Conservation (phyloP, 2,113 vertebrate species). For the Pteropus alecto region DNA sequence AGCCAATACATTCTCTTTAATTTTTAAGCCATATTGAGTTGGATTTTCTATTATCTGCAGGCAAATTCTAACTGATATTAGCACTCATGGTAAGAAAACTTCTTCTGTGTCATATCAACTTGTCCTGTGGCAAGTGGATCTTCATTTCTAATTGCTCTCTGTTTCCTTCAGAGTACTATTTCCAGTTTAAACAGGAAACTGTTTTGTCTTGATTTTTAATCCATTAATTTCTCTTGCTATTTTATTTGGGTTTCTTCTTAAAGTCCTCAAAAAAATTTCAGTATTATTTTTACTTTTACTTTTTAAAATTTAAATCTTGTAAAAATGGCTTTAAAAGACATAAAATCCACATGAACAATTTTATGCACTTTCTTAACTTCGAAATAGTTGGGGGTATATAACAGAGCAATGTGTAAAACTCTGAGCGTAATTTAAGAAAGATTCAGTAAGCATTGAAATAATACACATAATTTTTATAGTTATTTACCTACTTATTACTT, state of each 20-base stretch:
- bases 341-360: neutral
- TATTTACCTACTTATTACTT: neutral
- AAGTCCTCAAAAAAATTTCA: neutral
- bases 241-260: neutral
- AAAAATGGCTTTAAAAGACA: neutral
- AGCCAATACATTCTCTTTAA: neutral
- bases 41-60: neutral
- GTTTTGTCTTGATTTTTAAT: neutral
- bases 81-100: neutral
- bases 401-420: neutral
- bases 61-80: neutral
- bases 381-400: neutral
- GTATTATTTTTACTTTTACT: neutral
- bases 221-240: neutral
- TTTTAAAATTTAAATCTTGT: neutral
- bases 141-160: neutral
- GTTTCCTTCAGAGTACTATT: neutral
- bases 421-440: neutral
- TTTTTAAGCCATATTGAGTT: neutral
- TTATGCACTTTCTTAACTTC: neutral
- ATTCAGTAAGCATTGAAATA: neutral
- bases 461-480: neutral
- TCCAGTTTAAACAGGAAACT: neutral
- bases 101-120: neutral
- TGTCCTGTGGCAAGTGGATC: neutral